Conservation (phyloP, 2,888 invertebrate genomes). For the Apodemia zela region DNA sequence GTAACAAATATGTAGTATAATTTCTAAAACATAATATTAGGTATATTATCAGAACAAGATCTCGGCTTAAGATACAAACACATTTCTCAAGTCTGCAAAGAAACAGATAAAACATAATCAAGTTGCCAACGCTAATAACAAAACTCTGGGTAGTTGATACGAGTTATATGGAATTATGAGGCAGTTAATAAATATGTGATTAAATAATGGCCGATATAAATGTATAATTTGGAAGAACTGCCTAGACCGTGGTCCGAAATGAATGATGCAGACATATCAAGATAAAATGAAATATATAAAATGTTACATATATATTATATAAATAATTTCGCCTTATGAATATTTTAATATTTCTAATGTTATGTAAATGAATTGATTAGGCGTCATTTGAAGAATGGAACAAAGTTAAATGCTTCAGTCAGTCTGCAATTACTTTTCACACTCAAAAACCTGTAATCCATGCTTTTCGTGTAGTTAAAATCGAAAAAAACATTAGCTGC, state of each 20-base stretch:
- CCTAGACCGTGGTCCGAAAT: conserved; percentile 56
- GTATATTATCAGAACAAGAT: too few species aligned
- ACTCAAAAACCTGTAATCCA: neutral
- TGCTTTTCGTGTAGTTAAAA: neutral
- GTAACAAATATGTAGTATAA: too few species aligned
- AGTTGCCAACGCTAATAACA: neutral
- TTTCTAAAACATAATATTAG: too few species aligned
- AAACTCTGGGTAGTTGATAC: conserved; percentile 1
- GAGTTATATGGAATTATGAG: conserved; percentile 18
- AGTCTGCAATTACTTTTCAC: neutral
- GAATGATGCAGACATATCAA: conserved; percentile 36
- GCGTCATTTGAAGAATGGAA: conserved; percentile 15
- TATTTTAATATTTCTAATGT: neutral
- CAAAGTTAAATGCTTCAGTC: conserved; percentile 10
- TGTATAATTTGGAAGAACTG: conserved; percentile 58
- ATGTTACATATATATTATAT: conserved; percentile 24
- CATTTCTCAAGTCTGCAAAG: too few species aligned
- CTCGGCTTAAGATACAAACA: too few species aligned
- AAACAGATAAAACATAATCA: too few species aligned
- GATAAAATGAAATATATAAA: conserved; percentile 32
- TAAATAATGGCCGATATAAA: conserved; percentile 47
- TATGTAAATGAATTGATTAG: conserved; percentile 6
- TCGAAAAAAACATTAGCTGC: neutral
- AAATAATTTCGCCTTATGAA: conserved; percentile 15
- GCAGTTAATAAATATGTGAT: conserved; percentile 35